Percentiles rank a stretch among this genome's conserved stretches.
Evolutionary conservation across 2,113 vertebrate genomes (phyloP).

Genomic region (Tupaia chinensis): DNA sequence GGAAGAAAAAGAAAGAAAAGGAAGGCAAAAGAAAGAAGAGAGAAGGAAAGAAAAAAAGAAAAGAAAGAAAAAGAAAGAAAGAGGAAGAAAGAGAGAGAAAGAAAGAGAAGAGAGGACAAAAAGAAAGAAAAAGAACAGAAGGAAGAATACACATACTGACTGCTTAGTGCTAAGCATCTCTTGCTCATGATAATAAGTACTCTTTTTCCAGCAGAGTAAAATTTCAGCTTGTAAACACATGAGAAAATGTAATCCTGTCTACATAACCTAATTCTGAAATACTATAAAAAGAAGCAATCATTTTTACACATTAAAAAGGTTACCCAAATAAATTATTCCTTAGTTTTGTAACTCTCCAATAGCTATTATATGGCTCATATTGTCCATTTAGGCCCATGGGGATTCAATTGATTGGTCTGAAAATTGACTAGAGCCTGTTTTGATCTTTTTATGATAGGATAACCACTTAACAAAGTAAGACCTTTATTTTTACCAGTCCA

Average conservation of each 20-base stretch:
- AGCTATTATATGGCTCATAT: neutral
- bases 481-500: conserved; percentile 65
- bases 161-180: neutral
- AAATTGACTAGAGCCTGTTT: conserved; percentile 71
- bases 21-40: neutral
- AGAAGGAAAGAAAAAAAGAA: no score
- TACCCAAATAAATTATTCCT: conserved; percentile 33
- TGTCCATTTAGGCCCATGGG: conserved; percentile 42
- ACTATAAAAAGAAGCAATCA: conserved; percentile 5
- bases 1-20: neutral
- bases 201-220: neutral
- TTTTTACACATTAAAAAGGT: conserved; percentile 53
- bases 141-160: neutral
- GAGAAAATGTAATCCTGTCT: conserved; percentile 24
- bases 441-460: conserved; percentile 59
- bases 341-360: conserved; percentile 38
- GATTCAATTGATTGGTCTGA: conserved; percentile 53
- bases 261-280: conserved; percentile 8
- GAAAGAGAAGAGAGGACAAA: no score
- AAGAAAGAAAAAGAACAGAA: neutral
- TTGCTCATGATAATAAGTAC: neutral
- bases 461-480: conserved; percentile 66
- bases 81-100: neutral
- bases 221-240: conserved; percentile 10
- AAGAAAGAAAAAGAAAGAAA: neutral